Evolutionary conservation across 1,140 invertebrate species (phyloP), one percentile per base, ranked within the genome.

Genomic region (Panulirus ornatus): DNA sequence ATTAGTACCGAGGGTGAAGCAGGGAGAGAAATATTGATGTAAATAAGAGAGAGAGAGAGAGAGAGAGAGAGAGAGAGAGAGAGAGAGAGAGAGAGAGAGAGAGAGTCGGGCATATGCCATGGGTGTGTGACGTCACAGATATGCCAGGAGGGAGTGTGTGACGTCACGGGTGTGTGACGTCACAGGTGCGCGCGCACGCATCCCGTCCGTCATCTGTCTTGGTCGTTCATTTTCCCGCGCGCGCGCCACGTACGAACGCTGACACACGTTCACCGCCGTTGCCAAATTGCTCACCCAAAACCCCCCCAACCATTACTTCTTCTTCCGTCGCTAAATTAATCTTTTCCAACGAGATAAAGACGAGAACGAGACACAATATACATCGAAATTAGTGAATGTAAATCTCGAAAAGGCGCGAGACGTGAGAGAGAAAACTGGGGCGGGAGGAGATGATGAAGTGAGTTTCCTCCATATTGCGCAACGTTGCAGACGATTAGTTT

Each of bases 131-230:
- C 44, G 78, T 81, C 44, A 81, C 44, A 14, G 14, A 42, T 27
- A 42, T 19, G 34, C n/a, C 2, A n/a, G 38, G n/a, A 34, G 22
- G 51, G 14, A 6, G n/a, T n/a, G n/a, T n/a, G n/a, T n/a, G 82
- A 70, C 44, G 44, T 51, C 36, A 40, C 14, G 16, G 34, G 84
- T 51, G 27, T 51, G 84, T n/a, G 82, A 70, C 44, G 44, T 51
- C 36, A 40, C 14, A 34, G 34, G 84, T 51, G 27, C 47, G 84
- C 76, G n/a, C 51, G 84, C 54, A 71, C 84, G 71, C 84, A n/a
- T 54, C 71, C 84, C 84, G 42, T 76, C 84, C 51, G 70, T 85
- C 84, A 85, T 85, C 76, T 85, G 70, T 85, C 84, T 76, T n/a
- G 30, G 34, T 40, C 19, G 30, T 75, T 85, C 84, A 75, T 75